A percentile compares a stretch with the other conserved stretches of the same genome.
phyloP scores from a whole-genome alignment of 2,113 vertebrate genomes.

The Phalacrocorax carbo region DNA sequence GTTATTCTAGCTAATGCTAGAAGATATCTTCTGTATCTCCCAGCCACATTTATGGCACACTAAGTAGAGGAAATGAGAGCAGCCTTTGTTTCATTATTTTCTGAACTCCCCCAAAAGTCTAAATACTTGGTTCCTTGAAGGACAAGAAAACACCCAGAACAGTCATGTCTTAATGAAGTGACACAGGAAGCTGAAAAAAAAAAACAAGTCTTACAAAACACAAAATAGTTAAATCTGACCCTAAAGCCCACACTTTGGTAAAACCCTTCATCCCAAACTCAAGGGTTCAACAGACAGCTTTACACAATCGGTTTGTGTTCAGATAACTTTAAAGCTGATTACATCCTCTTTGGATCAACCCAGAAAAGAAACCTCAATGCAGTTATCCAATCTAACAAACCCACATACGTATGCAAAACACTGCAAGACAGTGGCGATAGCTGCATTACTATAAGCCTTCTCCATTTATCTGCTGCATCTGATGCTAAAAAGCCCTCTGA shows the following conservation, averaged over 20 bases:
- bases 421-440: not conserved
- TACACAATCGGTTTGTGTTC: not conserved
- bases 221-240: not conserved
- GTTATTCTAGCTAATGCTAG: not conserved
- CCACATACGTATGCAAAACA: not conserved
- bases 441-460: not conserved
- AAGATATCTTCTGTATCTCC: not conserved
- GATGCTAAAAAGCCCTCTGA: not conserved
- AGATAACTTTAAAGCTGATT: not conserved
- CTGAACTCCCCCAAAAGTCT: not conserved
- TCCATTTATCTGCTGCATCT: not conserved
- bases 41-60: not conserved
- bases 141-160: not conserved
- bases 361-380: not conserved
- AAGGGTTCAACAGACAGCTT: not conserved
- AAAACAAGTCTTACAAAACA: not conserved
- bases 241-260: not conserved
- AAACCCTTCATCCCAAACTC: not conserved
- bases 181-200: not conserved
- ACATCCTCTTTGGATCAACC: not conserved
- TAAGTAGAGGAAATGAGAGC: not conserved
- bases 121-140: not conserved
- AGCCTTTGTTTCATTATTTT: not conserved
- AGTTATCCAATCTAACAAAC: not conserved
- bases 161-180: not conserved